Conservation (phyloP, 2,888 invertebrate genomes). For the Minunthozetes semirufus region DNA sequence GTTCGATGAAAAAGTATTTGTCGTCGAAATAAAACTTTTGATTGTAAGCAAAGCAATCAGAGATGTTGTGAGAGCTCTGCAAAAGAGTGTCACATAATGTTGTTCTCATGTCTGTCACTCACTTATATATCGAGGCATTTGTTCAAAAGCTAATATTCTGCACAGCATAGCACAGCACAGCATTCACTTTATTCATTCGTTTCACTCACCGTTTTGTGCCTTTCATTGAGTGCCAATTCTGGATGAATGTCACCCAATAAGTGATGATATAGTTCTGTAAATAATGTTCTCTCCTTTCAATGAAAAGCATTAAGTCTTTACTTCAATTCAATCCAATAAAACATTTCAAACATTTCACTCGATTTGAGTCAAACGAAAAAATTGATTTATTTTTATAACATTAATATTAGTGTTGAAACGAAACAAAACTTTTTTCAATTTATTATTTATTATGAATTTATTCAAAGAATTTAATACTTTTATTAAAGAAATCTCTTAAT, state of each 20-base stretch:
- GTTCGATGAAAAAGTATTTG: conserved; percentile 1
- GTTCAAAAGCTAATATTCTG: conserved; percentile 21
- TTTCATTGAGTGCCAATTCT: conserved; percentile 10
- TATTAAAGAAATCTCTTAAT: no score
- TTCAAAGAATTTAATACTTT: no score
- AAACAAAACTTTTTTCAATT: no score
- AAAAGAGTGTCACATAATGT: conserved; percentile 6
- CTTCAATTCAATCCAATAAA: neutral
- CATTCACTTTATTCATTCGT: neutral
- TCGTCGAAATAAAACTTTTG: neutral
- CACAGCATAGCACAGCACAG: no score
- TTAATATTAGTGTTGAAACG: no score
- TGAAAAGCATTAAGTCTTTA: neutral
- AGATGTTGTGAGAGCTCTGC: no score
- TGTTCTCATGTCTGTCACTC: conserved; percentile 13
- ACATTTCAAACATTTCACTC: neutral
- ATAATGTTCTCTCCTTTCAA: conserved; percentile 7
- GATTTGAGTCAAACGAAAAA: no score
- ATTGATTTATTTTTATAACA: neutral
- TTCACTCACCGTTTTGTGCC: neutral
- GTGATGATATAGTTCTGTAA: conserved; percentile 12
- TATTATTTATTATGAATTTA: no score
- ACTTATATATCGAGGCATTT: neutral
- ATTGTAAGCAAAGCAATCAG: conserved; percentile 18
- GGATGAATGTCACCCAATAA: neutral